Percentiles rank a stretch among this genome's conserved stretches.
These are phyloP conservation scores for Rotaria socialis DNA, from an alignment of 2,888 invertebrate genomes.

Conservation along the genomic window DNA sequence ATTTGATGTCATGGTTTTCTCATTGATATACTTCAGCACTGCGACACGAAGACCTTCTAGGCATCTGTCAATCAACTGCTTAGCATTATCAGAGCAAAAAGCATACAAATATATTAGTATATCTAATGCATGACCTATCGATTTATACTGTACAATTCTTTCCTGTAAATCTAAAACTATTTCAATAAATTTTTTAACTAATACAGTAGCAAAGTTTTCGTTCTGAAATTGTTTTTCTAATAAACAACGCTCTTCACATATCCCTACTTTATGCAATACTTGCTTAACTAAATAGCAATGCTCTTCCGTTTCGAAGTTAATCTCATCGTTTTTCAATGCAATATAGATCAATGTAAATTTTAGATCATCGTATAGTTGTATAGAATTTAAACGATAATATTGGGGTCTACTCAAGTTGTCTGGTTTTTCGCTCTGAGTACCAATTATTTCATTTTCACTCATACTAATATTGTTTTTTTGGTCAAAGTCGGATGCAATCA, in stretches of 20 bases:
- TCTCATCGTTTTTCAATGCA: background rate
- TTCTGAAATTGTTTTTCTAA: slow-evolving; percentile 24
- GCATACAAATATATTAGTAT: background rate
- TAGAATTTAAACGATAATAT: background rate
- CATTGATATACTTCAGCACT: too few species aligned
- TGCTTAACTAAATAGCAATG: slow-evolving; percentile 27
- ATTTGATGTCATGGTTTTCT: background rate
- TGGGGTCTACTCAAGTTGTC: background rate
- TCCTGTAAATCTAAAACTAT: background rate
- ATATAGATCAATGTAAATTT: background rate
- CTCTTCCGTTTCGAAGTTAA: background rate
- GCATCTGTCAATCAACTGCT: background rate
- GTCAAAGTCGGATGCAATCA: background rate
- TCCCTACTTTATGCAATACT: background rate
- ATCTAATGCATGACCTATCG: background rate
- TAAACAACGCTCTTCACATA: background rate
- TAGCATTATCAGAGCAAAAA: background rate
- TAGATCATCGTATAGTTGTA: background rate
- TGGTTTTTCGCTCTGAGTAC: background rate
- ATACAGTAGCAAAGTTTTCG: background rate
- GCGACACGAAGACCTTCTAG: background rate
- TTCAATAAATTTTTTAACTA: background rate
- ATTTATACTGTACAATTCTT: background rate
- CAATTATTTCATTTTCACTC: background rate
- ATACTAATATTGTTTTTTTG: background rate